These are phyloP conservation scores for Hystrix brachyura DNA, from an alignment of 2,113 vertebrate genomes.

Conservation along the genomic window DNA sequence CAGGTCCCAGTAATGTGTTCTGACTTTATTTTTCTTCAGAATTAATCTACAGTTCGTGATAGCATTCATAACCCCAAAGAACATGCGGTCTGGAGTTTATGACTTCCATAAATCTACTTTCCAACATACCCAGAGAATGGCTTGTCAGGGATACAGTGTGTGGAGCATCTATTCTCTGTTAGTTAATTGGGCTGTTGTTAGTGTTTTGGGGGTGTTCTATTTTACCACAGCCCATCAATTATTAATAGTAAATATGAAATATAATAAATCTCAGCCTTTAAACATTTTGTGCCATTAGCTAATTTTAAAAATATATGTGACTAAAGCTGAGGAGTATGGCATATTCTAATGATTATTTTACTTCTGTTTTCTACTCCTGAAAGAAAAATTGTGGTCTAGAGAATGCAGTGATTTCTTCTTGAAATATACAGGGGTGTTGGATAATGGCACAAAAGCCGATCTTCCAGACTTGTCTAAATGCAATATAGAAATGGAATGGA, in stretches of 20 bases:
- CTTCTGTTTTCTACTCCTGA: neutral
- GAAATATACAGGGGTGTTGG: neutral
- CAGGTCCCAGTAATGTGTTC: conserved; percentile 5
- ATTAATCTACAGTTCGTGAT: conserved; percentile 63
- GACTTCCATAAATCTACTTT: conserved; percentile 43
- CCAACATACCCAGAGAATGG: neutral
- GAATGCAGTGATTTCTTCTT: conserved; percentile 19
- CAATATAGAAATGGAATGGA: conserved; percentile 4
- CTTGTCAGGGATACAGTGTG: neutral
- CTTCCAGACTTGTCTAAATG: neutral
- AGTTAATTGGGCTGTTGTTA: conserved; percentile 50
- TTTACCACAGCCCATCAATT: conserved; percentile 36
- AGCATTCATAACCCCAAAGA: conserved; percentile 34
- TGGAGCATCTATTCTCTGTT: neutral
- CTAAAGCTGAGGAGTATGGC: neutral
- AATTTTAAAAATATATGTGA: conserved; percentile 47
- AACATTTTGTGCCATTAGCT: conserved; percentile 27
- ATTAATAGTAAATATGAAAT: conserved; percentile 53
- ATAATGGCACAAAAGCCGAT: neutral
- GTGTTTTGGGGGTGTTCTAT: conserved; percentile 53
- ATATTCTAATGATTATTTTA: conserved; percentile 26
- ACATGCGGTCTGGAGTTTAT: neutral
- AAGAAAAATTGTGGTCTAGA: neutral
- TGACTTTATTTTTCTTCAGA: conserved; percentile 59
- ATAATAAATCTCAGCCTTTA: conserved; percentile 42